phyloP scores from a whole-genome alignment of 2,113 vertebrate genomes.

The Myanophis thanlyinensis region DNA sequence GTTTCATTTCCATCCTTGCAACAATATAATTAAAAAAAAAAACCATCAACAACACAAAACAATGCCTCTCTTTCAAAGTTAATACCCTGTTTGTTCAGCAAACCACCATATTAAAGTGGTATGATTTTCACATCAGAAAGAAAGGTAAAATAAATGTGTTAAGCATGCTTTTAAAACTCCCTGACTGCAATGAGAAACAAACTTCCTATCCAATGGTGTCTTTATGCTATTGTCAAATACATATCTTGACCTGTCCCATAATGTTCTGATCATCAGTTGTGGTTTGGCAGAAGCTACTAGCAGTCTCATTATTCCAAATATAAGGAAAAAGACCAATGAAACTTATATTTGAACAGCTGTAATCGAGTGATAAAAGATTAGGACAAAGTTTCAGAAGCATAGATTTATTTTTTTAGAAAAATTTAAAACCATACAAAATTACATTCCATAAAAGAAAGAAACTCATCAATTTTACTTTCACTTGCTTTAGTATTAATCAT shows the following conservation, averaged over 20 bases:
- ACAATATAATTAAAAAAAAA: background rate
- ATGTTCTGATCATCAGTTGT: background rate
- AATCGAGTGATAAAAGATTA: background rate
- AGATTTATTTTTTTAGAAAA: background rate
- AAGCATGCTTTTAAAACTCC: background rate
- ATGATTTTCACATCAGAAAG: background rate
- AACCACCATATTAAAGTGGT: background rate
- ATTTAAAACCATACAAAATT: background rate
- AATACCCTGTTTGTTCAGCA: background rate
- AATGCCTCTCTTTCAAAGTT: background rate
- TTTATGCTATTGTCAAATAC: too few species aligned
- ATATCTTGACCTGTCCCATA: background rate
- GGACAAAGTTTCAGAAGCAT: background rate
- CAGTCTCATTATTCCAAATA: background rate
- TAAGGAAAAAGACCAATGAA: background rate
- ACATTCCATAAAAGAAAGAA: conserved; percentile 12
- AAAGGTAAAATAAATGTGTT: background rate
- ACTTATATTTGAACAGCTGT: background rate
- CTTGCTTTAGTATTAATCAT: conserved; percentile 27
- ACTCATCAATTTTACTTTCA: conserved; percentile 25
- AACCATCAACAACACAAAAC: background rate
- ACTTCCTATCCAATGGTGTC: background rate
- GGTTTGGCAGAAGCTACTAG: background rate
- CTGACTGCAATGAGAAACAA: background rate
- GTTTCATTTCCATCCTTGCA: background rate